Evolutionary conservation across 2,797 vertebrate genomes (phyloP), one percentile per base, ranked within the genome.

Genomic region (Gymnothorax reevesii): DNA sequence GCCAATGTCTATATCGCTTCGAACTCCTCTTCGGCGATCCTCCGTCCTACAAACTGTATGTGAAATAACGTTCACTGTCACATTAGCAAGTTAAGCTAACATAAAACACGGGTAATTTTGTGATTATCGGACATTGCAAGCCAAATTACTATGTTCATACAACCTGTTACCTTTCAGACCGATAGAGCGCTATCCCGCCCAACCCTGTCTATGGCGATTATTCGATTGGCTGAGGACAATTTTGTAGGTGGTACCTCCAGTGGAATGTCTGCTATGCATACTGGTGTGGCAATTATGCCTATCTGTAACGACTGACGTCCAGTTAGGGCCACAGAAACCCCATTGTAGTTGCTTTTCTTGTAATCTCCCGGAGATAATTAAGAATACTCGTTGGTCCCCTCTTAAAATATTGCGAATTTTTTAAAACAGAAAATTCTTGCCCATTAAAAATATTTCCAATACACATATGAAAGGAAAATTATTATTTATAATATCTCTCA

Each of bases 111-210:
- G 62, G n/a, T 17, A 57, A 52, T 54, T 77, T 77, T 84, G 33
- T 25, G 57, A 20, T 27, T 83, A 55, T 73, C 1, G 71, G 13
- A 75, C 87, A 82, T 87, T 83, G 87, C 33, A 42, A 79, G 55
- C 91, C 82, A 92, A 93, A 87, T 94, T 95, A 93, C 93, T 89
- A 62, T 82, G 84, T 84, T 27, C 86, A 79, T 86, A 85, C 94
- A 95, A 95, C 94, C 95, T 95, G 94, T 95, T 95, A 95, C 94
- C 94, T 95, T 92, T 92, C 89, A 94, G 75, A 83, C 55, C 27
- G 83, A 89, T 71, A 85, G 42, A 79, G 77, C 62, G 64, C 55
- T 84, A 84, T 87, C 69, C 86, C 82, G 86, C 82, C 82, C 86
- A 87, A 22, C 82, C 27, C 69, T 69, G 82, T 82, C 86, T 57